phyloP scores from a whole-genome alignment of 2,113 vertebrate species.

The Tachysurus fulvidraco region DNA sequence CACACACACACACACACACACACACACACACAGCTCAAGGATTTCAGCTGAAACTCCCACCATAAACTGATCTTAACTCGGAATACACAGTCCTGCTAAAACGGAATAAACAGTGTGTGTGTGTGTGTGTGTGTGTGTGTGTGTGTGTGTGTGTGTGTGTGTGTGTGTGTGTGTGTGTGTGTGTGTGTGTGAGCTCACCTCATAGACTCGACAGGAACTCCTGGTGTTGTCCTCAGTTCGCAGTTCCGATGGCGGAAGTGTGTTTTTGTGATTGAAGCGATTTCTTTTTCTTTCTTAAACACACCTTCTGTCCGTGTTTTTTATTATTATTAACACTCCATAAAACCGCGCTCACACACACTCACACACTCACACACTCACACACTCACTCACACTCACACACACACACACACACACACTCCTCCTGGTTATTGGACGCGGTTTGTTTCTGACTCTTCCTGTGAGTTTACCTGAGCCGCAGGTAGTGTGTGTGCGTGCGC shows the following conservation, averaged over 20 bases:
- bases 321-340: background rate
- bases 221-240: background rate
- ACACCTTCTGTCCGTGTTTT: background rate
- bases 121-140: background rate
- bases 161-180: background rate
- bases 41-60: background rate
- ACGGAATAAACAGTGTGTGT: background rate
- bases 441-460: background rate
- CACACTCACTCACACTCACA: background rate
- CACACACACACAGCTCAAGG: background rate
- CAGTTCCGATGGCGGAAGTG: conserved; percentile 21
- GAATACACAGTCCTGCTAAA: background rate
- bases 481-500: background rate
- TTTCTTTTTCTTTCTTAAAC: background rate
- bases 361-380: background rate
- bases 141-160: background rate
- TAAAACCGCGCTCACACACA: background rate
- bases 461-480: conserved; percentile 15
- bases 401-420: background rate
- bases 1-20: no score
- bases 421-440: background rate
- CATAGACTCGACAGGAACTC: conserved; percentile 14
- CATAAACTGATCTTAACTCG: no score
- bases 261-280: background rate
- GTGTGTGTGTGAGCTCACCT: conserved; percentile 21